Conservation (phyloP, 2,888 invertebrate genomes). For the Azorinus chamasolen region DNA sequence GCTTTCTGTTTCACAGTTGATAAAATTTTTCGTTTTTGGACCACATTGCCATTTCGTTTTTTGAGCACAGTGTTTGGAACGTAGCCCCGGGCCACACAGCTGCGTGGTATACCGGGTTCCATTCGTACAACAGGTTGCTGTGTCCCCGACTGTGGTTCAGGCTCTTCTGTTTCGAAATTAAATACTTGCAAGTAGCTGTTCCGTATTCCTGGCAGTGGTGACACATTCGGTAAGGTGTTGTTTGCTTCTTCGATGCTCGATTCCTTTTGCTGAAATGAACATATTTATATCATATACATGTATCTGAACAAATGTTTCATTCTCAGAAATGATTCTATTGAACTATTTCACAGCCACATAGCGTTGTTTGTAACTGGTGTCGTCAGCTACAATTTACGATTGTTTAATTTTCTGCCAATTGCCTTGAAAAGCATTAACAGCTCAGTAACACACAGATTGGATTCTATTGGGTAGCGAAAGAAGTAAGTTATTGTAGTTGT, state of each 20-base stretch:
- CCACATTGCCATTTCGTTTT: constrained; percentile 69
- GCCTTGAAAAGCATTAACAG: too few relatives aligned
- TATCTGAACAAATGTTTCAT: too few relatives aligned
- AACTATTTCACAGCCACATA: too few relatives aligned
- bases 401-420: too few relatives aligned
- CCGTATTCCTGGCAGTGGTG: constrained; percentile 93
- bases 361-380: too few relatives aligned
- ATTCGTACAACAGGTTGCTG: constrained; percentile 69
- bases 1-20: constrained; percentile 80
- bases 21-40: constrained; percentile 74
- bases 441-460: too few relatives aligned
- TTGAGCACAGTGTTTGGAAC: constrained; percentile 74
- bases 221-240: constrained; percentile 91
- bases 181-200: constrained; percentile 80
- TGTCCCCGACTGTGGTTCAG: constrained; percentile 53
- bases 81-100: constrained; percentile 79
- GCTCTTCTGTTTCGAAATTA: constrained; percentile 76
- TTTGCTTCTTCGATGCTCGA: constrained; percentile 91
- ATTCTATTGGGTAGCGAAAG: too few relatives aligned
- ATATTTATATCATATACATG: too few relatives aligned
- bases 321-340: too few relatives aligned
- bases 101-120: constrained; percentile 76
- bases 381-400: too few relatives aligned
- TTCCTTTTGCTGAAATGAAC: constrained; percentile 40
- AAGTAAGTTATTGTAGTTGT: too few relatives aligned